Base-by-base conservation (phyloP, 2,797 vertebrate genomes). In the Gouania willdenowi region DNA sequence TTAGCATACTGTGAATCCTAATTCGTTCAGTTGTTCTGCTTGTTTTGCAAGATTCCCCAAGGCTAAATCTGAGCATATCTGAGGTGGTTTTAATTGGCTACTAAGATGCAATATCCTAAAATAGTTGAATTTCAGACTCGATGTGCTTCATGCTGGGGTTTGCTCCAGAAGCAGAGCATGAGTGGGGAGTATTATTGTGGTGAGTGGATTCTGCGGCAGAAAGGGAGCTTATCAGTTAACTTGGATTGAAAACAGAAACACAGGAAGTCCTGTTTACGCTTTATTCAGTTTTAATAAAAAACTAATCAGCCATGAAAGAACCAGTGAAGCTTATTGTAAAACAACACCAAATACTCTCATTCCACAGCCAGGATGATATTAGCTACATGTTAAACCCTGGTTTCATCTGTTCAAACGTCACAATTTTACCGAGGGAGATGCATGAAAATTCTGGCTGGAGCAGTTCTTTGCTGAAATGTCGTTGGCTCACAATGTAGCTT, bases 311-410 rank as follows among this genome's bases (percentile, higher is more conserved):
- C 8, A 26, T 41, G 26, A 25, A 30, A 26, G 19, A 41, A 30
- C 20, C 41, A 42, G 51, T 35, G 12, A 40, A 22, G 30, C 37
- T 41, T 46, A 22, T 22, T 33, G 23, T 50, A 50, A 41, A 50
- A 26, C 37, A 41, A 41, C n/a, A n/a, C n/a, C n/a, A n/a, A n/a
- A n/a, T n/a, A n/a, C n/a, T n/a, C n/a, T n/a, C n/a, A n/a, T n/a
- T n/a, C n/a, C n/a, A n/a, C n/a, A n/a, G n/a, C n/a, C n/a, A n/a
- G n/a, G n/a, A n/a, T n/a, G n/a, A n/a, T n/a, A n/a, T n/a, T n/a
- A n/a, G n/a, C n/a, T n/a, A n/a, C n/a, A n/a, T n/a, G n/a, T n/a
- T n/a, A n/a, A n/a, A n/a, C n/a, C n/a, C n/a, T n/a, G n/a, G n/a
- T n/a, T n/a, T n/a, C n/a, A n/a, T n/a, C n/a, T n/a, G n/a, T n/a